A percentile compares a stretch with the other conserved stretches of the same genome.
Evolutionary conservation across 2,113 vertebrate genomes (phyloP).

Genomic region (Ceyx melanurus): DNA sequence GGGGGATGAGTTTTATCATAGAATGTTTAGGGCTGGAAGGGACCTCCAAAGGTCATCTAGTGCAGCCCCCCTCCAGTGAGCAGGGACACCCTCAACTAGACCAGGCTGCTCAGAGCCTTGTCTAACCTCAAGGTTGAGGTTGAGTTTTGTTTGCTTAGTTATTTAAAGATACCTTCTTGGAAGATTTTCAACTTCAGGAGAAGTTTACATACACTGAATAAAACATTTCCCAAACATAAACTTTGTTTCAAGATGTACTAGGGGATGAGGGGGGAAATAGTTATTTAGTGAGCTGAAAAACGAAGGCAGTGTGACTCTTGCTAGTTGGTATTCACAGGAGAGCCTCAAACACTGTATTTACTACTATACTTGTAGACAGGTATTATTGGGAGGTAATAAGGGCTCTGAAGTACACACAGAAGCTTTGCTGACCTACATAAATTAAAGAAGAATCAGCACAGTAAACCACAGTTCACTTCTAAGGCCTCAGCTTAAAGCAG

Average conservation of each 20-base stretch:
- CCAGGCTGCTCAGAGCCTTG: too few relatives aligned
- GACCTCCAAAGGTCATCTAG: too few relatives aligned
- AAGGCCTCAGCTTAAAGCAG: not conserved
- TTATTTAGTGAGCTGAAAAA: not conserved
- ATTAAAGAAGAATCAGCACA: not conserved
- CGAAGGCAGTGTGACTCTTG: not conserved
- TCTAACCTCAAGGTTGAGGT: too few relatives aligned
- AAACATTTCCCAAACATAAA: not conserved
- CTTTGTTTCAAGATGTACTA: not conserved
- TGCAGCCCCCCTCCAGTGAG: too few relatives aligned
- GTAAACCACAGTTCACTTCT: not conserved
- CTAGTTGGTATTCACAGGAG: not conserved
- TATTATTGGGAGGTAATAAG: not conserved
- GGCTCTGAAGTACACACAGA: not conserved
- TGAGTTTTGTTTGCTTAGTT: not conserved
- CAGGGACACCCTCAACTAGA: too few relatives aligned
- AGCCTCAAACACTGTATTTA: not conserved
- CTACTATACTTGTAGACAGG: not conserved
- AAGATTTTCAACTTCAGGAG: not conserved
- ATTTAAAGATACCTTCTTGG: not conserved
- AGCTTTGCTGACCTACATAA: slow-evolving; percentile 47
- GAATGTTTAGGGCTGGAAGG: too few relatives aligned
- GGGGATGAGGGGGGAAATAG: too few relatives aligned
- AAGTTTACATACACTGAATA: not conserved
- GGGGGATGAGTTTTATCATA: too few relatives aligned